phyloP scores from a whole-genome alignment of 2,113 vertebrate genomes.

The Plotosus lineatus region DNA sequence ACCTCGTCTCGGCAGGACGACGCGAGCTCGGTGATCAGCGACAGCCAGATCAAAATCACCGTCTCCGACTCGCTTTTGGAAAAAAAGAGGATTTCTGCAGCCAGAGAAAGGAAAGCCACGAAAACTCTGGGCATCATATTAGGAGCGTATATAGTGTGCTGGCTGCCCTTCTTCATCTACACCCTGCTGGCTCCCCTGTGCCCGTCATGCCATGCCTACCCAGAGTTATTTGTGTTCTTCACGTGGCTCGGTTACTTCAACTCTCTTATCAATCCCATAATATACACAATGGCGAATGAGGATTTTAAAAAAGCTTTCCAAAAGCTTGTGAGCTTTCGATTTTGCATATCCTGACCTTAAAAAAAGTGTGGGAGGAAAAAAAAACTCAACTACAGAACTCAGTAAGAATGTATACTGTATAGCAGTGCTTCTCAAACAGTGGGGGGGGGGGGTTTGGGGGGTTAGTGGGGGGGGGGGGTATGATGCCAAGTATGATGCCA shows the following conservation, averaged over 20 bases:
- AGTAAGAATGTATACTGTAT: neutral
- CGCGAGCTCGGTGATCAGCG: constrained; percentile 80
- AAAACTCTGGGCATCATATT: constrained; percentile 96
- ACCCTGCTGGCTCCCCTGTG: constrained; percentile 86
- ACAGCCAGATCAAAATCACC: constrained; percentile 89
- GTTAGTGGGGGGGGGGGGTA: no score
- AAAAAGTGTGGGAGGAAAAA: neutral
- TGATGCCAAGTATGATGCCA: no score
- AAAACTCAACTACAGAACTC: neutral
- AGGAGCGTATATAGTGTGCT: constrained; percentile 95
- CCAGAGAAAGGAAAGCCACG: constrained; percentile 93
- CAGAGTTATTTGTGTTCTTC: constrained; percentile 87
- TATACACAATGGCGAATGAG: constrained; percentile 93
- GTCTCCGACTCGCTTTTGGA: constrained; percentile 92
- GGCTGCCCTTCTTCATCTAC: constrained; percentile 98
- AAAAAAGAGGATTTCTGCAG: constrained; percentile 93
- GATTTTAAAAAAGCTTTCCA: constrained; percentile 96
- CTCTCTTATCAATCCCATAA: constrained; percentile 93
- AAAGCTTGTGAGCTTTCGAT: constrained; percentile 82
- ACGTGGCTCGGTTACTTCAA: constrained; percentile 96
- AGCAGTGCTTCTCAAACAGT: no score
- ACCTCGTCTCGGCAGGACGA: constrained; percentile 84
- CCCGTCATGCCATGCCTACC: constrained; percentile 79
- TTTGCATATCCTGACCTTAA: constrained; percentile 56
- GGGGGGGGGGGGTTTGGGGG: no score